Evolutionary conservation across 2,797 vertebrate genomes (phyloP).

Genomic region (Karalla daura): DNA sequence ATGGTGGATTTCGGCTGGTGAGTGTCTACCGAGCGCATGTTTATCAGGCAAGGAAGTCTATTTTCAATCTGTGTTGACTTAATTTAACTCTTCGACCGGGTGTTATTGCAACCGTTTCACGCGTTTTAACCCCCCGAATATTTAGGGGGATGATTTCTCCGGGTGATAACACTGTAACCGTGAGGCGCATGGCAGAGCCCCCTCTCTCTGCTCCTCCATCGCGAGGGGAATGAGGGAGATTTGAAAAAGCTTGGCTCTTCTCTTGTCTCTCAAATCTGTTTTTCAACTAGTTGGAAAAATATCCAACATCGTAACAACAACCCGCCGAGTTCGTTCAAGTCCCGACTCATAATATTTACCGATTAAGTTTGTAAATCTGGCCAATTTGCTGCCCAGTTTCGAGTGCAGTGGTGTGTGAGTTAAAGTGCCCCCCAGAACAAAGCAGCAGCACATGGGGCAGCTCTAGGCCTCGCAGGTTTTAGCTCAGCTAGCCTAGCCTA

Average conservation of each 20-base stretch:
- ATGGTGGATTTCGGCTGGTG: conserved; percentile 91
- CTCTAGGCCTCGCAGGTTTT: conserved; percentile 82
- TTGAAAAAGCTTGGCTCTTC: conserved; percentile 90
- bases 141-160: conserved; percentile 29
- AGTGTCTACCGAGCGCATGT: conserved; percentile 87
- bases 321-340: neutral
- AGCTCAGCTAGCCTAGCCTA: conserved; percentile 65
- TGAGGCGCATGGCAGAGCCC: conserved; percentile 88
- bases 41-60: conserved; percentile 85
- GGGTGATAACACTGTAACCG: conserved; percentile 83
- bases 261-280: conserved; percentile 56
- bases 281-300: conserved; percentile 42
- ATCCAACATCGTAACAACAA: neutral
- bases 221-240: conserved; percentile 93
- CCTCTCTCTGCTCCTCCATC: conserved; percentile 82
- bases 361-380: conserved; percentile 47
- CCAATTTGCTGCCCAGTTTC: conserved; percentile 56
- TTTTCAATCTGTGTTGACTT: conserved; percentile 22
- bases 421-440: conserved; percentile 92
- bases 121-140: neutral
- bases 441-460: conserved; percentile 90
- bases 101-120: conserved; percentile 29
- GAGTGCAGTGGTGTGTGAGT: conserved; percentile 86
- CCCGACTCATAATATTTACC: neutral
- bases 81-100: neutral